A percentile compares a stretch with the other conserved stretches of the same genome.
phyloP scores from a whole-genome alignment of 2,113 vertebrate genomes.

The Xiphorhynchus elegans region DNA sequence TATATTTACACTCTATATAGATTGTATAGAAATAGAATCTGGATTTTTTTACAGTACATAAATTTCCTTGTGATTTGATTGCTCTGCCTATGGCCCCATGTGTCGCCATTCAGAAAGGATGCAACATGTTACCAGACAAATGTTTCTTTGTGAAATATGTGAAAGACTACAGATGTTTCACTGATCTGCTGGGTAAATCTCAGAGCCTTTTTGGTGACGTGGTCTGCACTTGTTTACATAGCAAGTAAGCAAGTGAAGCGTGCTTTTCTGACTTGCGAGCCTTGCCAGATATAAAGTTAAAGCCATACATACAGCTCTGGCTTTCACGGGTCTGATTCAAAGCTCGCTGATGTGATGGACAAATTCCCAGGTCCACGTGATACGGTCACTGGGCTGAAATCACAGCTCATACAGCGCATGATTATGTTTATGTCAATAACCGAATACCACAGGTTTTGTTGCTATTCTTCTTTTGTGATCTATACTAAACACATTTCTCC shows the following conservation, averaged over 20 bases:
- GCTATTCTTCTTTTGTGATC: not conserved
- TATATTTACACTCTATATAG: not conserved
- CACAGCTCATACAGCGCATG: not conserved
- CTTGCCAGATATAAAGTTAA: not conserved
- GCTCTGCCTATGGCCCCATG: not conserved
- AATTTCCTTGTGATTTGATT: not conserved
- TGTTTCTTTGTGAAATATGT: constrained; percentile 36
- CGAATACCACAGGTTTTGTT: not conserved
- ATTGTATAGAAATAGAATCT: not conserved
- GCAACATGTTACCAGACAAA: not conserved
- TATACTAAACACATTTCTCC: not conserved
- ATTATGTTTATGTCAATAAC: not conserved
- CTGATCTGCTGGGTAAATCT: constrained; percentile 22
- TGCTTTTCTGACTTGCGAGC: not conserved
- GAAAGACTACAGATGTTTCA: constrained; percentile 27
- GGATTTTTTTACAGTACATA: not conserved
- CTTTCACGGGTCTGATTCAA: not conserved
- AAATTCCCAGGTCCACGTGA: not conserved
- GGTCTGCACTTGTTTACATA: constrained; percentile 2
- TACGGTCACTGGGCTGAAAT: not conserved
- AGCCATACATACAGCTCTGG: not conserved
- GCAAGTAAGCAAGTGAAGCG: not conserved
- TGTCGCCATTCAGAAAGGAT: not conserved
- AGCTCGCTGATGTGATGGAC: not conserved
- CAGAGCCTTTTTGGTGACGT: constrained; percentile 16